phyloP scores from a whole-genome alignment of 2,113 vertebrate genomes.

The Numenius arquata region DNA sequence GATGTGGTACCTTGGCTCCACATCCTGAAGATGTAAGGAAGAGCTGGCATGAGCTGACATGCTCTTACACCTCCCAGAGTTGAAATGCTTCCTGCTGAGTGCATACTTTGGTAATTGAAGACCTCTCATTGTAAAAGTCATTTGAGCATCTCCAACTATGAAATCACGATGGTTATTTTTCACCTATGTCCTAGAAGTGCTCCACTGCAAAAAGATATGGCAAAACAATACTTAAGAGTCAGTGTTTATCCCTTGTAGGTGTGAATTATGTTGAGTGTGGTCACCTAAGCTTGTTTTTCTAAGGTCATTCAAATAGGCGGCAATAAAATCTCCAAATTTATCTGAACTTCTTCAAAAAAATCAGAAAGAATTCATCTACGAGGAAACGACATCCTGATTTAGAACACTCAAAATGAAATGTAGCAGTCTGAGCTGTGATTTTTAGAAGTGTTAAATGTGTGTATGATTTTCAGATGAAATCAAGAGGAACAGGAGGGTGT shows the following conservation, averaged over 20 bases:
- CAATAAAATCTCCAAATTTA: neutral
- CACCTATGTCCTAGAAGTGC: neutral
- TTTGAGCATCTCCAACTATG: neutral
- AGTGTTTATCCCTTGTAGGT: neutral
- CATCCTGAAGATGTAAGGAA: neutral
- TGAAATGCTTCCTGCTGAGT: neutral
- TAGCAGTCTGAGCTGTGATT: slow-evolving; percentile 46
- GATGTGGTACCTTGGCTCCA: neutral
- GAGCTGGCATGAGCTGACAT: neutral
- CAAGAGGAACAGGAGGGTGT: slow-evolving; percentile 28
- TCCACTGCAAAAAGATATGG: neutral
- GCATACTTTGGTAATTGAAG: neutral
- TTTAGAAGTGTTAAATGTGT: slow-evolving; percentile 44
- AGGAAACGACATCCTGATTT: slow-evolving; percentile 1
- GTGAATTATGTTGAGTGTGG: neutral
- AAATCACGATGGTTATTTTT: neutral
- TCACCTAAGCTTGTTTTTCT: neutral
- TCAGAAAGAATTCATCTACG: neutral
- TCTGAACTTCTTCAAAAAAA: neutral
- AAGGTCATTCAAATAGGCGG: neutral
- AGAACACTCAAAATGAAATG: slow-evolving; percentile 1
- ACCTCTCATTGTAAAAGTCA: neutral
- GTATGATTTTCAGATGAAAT: slow-evolving; percentile 41
- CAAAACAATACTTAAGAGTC: neutral
- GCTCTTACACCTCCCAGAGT: neutral